These are phyloP conservation scores for Puntigrus tetrazona DNA, from an alignment of 2,113 vertebrate genomes.

Conservation along the genomic window DNA sequence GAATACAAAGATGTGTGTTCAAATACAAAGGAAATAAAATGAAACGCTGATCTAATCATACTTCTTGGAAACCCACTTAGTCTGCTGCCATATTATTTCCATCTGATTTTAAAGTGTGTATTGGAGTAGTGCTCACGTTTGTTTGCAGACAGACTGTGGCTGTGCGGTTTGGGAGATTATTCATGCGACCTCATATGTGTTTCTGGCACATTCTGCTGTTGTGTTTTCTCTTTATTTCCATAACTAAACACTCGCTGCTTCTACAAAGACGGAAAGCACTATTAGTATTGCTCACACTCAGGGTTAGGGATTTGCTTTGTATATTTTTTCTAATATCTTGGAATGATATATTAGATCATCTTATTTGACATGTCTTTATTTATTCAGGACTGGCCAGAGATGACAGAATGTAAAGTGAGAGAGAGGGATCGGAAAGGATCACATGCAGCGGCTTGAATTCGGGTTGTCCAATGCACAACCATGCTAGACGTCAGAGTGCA, in stretches of 20 bases:
- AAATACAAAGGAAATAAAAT: not conserved
- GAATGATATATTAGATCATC: not conserved
- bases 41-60: constrained; percentile 11
- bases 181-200: not conserved
- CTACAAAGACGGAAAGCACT: not conserved
- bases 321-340: not conserved
- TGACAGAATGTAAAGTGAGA: not conserved
- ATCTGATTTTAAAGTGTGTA: not conserved
- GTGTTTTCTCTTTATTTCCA: not conserved
- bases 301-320: not conserved
- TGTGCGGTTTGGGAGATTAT: not conserved
- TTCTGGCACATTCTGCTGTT: not conserved
- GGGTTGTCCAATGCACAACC: not conserved
- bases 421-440: not conserved
- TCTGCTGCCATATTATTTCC: not conserved
- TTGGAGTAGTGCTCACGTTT: not conserved
- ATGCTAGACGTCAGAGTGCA: not conserved
- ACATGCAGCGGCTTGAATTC: not conserved
- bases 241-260: not conserved
- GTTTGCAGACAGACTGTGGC: not conserved
- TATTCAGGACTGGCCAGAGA: not conserved
- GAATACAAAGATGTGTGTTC: constrained; percentile 10
- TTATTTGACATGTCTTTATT: not conserved
- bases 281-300: not conserved
- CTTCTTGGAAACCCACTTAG: constrained; percentile 7